phyloP scores from a whole-genome alignment of 2,797 vertebrate genomes.

The Synaphobranchus kaupii region DNA sequence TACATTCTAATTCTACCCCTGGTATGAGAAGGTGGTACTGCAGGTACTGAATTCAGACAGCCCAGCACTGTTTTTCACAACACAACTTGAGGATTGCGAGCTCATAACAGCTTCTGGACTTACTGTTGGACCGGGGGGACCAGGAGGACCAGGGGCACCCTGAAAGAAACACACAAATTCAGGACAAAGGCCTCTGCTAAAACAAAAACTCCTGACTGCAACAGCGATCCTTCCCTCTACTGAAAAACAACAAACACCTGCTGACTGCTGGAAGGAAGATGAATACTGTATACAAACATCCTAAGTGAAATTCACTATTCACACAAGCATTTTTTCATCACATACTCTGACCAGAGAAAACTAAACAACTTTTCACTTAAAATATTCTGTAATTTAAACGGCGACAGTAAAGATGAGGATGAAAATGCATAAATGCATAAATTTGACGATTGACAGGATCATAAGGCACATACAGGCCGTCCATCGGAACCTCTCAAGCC shows the following conservation, averaged over 20 bases:
- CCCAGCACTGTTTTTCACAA: not conserved
- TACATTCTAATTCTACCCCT: not conserved
- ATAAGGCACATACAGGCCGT: constrained; percentile 58
- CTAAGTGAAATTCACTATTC: not conserved
- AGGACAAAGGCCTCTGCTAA: not conserved
- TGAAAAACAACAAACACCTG: not conserved
- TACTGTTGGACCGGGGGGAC: constrained; percentile 81
- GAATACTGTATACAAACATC: not conserved
- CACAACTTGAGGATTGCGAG: not conserved
- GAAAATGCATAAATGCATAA: not conserved
- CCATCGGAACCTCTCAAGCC: constrained; percentile 68
- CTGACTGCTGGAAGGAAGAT: not conserved
- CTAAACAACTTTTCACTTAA: not conserved
- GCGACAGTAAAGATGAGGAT: not conserved
- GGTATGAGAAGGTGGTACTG: not conserved
- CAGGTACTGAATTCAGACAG: not conserved
- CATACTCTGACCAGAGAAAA: not conserved
- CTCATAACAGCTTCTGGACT: constrained; percentile 56
- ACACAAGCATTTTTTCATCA: not conserved
- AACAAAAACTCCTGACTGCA: not conserved
- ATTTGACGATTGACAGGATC: not conserved
- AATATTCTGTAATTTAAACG: not conserved
- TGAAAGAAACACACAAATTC: constrained; percentile 50
- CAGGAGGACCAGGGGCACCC: constrained; percentile 80
- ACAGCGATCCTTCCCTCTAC: not conserved